Evolutionary conservation across 2,797 vertebrate genomes (phyloP).

Genomic region (Mustela erminea): DNA sequence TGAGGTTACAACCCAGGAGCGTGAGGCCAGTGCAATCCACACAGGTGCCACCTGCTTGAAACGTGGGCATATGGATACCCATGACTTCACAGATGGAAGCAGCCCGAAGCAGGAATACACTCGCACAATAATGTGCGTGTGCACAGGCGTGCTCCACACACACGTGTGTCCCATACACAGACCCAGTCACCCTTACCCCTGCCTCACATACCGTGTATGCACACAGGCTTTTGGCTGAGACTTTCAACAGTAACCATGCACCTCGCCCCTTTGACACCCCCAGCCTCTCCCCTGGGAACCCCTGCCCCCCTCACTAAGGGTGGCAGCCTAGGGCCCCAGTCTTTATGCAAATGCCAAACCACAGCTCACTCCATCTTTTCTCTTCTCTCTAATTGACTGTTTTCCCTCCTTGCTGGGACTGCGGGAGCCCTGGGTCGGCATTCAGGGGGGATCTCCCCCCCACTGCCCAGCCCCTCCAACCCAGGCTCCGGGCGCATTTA

Average conservation of each 20-base stretch:
- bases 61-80: fast-evolving
- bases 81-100: not conserved
- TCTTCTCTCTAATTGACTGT: slow-evolving; percentile 86
- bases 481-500: slow-evolving; percentile 89
- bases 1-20: not conserved
- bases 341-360: slow-evolving; percentile 90
- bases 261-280: slow-evolving; percentile 64
- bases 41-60: not conserved
- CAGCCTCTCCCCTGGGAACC: slow-evolving; percentile 83
- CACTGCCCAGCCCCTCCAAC: slow-evolving; percentile 80
- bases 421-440: slow-evolving; percentile 79
- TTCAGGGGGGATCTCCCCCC: slow-evolving; percentile 79
- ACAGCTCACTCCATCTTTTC: slow-evolving; percentile 86
- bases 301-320: slow-evolving; percentile 84
- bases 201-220: not conserved
- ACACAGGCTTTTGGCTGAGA: slow-evolving; percentile 60
- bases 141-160: not conserved
- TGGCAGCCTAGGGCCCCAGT: slow-evolving; percentile 87
- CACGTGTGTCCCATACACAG: not conserved
- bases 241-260: slow-evolving; percentile 84
- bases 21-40: not conserved
- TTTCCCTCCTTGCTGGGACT: slow-evolving; percentile 83
- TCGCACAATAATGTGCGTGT: fast-evolving
- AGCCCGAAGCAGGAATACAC: not conserved
- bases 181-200: not conserved